Percentiles rank a stretch among this genome's conserved stretches.
Evolutionary conservation across 2,113 vertebrate species (phyloP).

Genomic region (Motacilla tschutschensis): DNA sequence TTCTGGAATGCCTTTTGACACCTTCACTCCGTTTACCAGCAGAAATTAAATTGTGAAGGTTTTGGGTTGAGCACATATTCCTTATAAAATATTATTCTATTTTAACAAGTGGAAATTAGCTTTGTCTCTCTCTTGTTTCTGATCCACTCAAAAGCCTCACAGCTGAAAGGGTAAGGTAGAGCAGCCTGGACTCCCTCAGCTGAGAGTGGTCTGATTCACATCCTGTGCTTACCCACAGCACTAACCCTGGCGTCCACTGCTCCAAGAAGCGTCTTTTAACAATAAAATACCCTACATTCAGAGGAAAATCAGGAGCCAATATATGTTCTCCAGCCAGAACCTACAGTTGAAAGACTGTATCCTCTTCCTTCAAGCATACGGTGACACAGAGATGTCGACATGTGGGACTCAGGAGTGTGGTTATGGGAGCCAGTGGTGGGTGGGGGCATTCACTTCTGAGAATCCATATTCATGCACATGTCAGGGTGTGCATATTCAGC

Average conservation of each 20-base stretch:
- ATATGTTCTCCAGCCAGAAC: not conserved
- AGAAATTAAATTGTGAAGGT: not conserved
- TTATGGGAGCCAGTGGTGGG: not conserved
- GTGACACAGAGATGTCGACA: not conserved
- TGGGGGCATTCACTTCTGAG: not conserved
- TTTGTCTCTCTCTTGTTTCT: not conserved
- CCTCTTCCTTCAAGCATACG: not conserved
- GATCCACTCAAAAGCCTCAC: not conserved
- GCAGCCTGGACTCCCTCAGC: not conserved
- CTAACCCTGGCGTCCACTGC: rapidly evolving
- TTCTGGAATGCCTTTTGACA: not conserved
- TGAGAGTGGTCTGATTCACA: not conserved
- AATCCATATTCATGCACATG: too few species aligned
- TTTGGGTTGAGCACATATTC: not conserved
- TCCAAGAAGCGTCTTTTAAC: not conserved
- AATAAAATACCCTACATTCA: not conserved
- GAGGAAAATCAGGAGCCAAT: not conserved
- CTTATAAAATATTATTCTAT: not conserved
- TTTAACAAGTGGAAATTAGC: not conserved
- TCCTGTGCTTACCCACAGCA: not conserved
- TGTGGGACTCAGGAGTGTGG: rapidly evolving
- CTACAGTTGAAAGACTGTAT: not conserved
- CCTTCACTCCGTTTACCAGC: not conserved
- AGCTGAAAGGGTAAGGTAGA: not conserved
- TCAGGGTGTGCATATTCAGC: not conserved